Evolutionary conservation across 2,888 invertebrate species (phyloP).

Genomic region (Stenodera caucasica): DNA sequence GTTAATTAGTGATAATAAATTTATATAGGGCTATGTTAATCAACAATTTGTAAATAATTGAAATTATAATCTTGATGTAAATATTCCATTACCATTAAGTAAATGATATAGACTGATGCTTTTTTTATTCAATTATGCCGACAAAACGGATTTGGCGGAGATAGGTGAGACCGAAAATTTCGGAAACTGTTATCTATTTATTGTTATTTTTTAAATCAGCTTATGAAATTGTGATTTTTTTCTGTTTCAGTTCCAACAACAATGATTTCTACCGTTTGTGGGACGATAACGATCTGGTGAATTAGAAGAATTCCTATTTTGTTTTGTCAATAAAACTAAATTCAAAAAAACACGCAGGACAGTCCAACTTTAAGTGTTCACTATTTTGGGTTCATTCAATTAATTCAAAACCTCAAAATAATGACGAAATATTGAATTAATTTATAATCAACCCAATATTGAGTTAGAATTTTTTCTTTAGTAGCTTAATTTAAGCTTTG

Average conservation of each 20-base stretch:
- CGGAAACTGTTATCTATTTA: too few relatives aligned
- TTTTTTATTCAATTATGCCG: conserved; percentile 47
- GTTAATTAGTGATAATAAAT: conserved; percentile 12
- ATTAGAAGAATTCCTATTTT: conserved; percentile 38
- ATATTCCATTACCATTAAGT: conserved; percentile 46
- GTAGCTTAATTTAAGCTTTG: conserved; percentile 40
- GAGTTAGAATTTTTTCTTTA: conserved; percentile 2
- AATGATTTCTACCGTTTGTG: conserved; percentile 37
- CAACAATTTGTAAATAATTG: conserved; percentile 23
- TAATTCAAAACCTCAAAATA: conserved; percentile 29
- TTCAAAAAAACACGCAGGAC: conserved; percentile 18
- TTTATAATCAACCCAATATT: conserved; percentile 15
- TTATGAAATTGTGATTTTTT: conserved; percentile 26
- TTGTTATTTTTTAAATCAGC: too few relatives aligned
- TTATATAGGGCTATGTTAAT: conserved; percentile 10
- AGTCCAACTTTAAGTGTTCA: conserved; percentile 42
- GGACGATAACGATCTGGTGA: conserved; percentile 41
- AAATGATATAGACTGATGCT: conserved; percentile 51
- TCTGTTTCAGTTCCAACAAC: conserved; percentile 45
- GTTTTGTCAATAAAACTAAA: conserved; percentile 28
- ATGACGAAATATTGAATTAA: conserved; percentile 29
- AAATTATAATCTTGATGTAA: conserved; percentile 34
- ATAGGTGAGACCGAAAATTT: conserved; percentile 39
- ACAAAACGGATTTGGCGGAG: conserved; percentile 40
- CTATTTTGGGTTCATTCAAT: conserved; percentile 45